Base-by-base conservation (phyloP, 1,140 invertebrate genomes). In the Ostrea denselamellosa region DNA sequence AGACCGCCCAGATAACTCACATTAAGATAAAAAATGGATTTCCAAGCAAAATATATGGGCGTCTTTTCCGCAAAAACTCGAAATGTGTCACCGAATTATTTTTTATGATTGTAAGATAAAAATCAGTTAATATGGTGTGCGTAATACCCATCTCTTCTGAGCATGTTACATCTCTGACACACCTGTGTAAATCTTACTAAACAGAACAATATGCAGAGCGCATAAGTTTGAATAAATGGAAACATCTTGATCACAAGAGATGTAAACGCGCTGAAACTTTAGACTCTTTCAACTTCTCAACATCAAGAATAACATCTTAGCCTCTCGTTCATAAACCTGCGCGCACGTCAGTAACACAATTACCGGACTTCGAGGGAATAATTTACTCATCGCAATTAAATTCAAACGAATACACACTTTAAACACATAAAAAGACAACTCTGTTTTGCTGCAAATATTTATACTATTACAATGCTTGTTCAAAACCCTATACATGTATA, bases 11-110 rank as follows among this genome's bases (percentile, higher is more conserved):
- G 68, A 71, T 71, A 71, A 34, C 68, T 71, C 68, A 71, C 68
- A 71, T 71, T 71, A 71, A 71, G 68, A 71, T 71, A 71, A 71
- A 71, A 71, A 71, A 71, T 71, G 22, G 68, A 71, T 71, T 71
- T 71, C 22, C 68, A 28, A 34, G 68, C 68, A 71, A 71, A 71
- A 71, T 71, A 71, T 71, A 71, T 71, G 68, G 68, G 68, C 68
- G 68, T 71, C 68, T 71, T 71, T 62, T 34, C 68, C 22, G 68
- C 68, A 28, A 71, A 71, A 71, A 71, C 22, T 71, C 25, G 68
- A 71, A 71, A 71, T 28, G 25, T 71, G 68, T 71, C 68, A 71
- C 68, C 68, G 68, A 71, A 71, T 71, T 71, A 71, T 71, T 71
- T 25, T 71, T 71, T 71, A 71, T 22, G 68, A 71, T 71, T 71